phyloP scores from a whole-genome alignment of 1,140 invertebrate genomes.

The Penaeus chinensis region DNA sequence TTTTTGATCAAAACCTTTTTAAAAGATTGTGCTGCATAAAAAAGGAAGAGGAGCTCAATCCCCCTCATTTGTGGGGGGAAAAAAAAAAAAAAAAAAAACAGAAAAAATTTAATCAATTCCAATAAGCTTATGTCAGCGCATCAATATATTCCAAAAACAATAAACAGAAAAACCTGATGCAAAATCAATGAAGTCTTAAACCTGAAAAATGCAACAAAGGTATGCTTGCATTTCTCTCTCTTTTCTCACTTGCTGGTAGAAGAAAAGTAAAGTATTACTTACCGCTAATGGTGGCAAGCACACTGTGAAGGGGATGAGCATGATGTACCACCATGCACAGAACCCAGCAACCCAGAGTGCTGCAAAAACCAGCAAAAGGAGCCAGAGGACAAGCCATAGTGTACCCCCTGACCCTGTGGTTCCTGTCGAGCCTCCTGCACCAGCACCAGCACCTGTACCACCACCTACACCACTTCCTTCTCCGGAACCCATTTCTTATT shows the following conservation, averaged over 20 bases:
- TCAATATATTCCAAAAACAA: no score
- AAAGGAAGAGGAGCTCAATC: no score
- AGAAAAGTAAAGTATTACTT: not conserved
- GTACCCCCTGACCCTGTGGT: slow-evolving; percentile 48
- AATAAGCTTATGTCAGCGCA: no score
- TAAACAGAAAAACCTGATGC: no score
- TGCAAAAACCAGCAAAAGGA: slow-evolving; percentile 55
- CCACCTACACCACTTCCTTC: slow-evolving; percentile 29
- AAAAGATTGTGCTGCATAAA: no score
- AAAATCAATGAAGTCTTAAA: no score
- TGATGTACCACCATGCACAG: slow-evolving; percentile 61
- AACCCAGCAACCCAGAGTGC: slow-evolving; percentile 59
- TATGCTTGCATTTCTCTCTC: not conserved
- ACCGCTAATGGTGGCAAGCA: slow-evolving; percentile 57
- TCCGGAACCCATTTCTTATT: slow-evolving; percentile 28
- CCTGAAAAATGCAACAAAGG: no score
- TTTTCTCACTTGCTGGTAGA: not conserved
- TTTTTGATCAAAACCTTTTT: no score
- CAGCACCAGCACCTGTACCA: not conserved
- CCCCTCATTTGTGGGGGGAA: no score
- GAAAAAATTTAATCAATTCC: no score
- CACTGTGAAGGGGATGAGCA: slow-evolving; percentile 60
- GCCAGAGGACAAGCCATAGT: slow-evolving; percentile 60
- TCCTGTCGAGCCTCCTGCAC: slow-evolving; percentile 1
- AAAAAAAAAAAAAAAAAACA: no score